phyloP scores from a whole-genome alignment of 2,113 vertebrate genomes.

The Panthera uncia region DNA sequence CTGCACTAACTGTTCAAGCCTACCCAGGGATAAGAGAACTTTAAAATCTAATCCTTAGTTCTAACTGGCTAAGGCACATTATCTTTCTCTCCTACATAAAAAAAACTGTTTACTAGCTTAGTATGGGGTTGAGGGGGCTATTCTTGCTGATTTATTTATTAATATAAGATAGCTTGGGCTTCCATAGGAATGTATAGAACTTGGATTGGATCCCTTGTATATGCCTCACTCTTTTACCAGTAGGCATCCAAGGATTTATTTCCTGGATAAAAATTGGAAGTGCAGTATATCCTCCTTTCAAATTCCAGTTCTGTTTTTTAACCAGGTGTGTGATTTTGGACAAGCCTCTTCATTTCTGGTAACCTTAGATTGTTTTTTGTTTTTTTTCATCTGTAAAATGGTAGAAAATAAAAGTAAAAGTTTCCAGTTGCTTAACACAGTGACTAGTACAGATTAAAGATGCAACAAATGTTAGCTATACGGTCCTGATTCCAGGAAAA shows the following conservation, averaged over 20 bases:
- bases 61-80: neutral
- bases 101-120: neutral
- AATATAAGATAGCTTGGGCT: neutral
- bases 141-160: neutral
- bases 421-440: neutral
- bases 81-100: neutral
- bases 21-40: neutral
- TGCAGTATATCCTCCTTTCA: neutral
- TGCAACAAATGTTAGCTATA: neutral
- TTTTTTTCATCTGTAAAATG: neutral
- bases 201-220: neutral
- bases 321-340: neutral
- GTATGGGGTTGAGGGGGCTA: neutral
- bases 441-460: neutral
- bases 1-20: neutral
- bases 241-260: neutral
- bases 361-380: neutral
- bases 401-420: neutral
- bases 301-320: neutral
- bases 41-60: neutral
- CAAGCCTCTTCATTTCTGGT: neutral
- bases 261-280: neutral
- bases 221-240: neutral
- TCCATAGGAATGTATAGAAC: neutral
- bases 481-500: neutral